These are phyloP conservation scores for zebrafish (Danio rerio) DNA, from an alignment of 2,113 vertebrate species.

Conservation along the genomic window GRCz12tu NC_133176.1:39049501-39050000, in stretches of 20 bases:
- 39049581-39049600: too few relatives aligned
- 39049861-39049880: conserved; percentile 92
- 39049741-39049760: neutral
- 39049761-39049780: neutral
- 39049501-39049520: too few relatives aligned
- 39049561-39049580: too few relatives aligned
- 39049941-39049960: conserved; percentile 75
- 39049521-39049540: too few relatives aligned
- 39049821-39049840: conserved; percentile 85
- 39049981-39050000: conserved; percentile 77
- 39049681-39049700: neutral
- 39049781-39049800: neutral
- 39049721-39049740: neutral
- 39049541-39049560: too few relatives aligned
- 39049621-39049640: too few relatives aligned
- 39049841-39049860: conserved; percentile 97
- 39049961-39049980: conserved; percentile 85
- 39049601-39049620: too few relatives aligned
- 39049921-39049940: conserved; percentile 62
- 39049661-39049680: neutral
- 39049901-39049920: conserved; percentile 72
- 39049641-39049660: too few relatives aligned
- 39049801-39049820: conserved; percentile 69
- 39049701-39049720: neutral
- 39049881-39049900: conserved; percentile 87